Percentiles rank a stretch among this genome's conserved stretches.
These are phyloP conservation scores for Coregonus suidteri DNA, from an alignment of 2,797 vertebrate genomes.

Conservation along the genomic window DNA sequence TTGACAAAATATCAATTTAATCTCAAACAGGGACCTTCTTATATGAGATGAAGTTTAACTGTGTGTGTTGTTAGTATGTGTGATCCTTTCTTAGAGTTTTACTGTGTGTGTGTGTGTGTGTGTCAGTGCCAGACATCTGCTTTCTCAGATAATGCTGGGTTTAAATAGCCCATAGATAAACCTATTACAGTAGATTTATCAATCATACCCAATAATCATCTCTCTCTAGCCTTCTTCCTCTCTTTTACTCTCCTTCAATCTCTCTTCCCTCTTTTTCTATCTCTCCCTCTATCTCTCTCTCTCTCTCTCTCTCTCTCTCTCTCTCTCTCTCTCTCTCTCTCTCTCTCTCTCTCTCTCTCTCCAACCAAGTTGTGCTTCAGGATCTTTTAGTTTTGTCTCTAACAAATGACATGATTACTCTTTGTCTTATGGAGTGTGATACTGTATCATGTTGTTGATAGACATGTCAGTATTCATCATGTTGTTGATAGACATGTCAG, in stretches of 20 bases:
- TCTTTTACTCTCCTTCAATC: background rate
- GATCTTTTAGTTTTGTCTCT: background rate
- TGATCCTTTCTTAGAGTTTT: background rate
- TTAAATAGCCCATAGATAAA: slow-evolving; percentile 28
- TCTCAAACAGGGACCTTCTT: background rate
- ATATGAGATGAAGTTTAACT: background rate
- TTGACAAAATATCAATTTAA: background rate
- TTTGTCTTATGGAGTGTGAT: background rate
- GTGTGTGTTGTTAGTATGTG: slow-evolving; percentile 2
- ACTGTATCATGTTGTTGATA: background rate
- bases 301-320: background rate
- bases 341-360: background rate
- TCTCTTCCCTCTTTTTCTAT: slow-evolving; percentile 17
- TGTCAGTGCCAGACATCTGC: slow-evolving; percentile 11
- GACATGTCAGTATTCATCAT: background rate
- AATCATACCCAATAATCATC: slow-evolving; percentile 28
- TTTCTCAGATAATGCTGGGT: slow-evolving; percentile 23
- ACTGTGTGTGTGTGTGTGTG: slow-evolving; percentile 8
- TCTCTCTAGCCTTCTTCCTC: background rate
- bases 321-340: slow-evolving; percentile 15
- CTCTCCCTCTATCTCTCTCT: background rate
- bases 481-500: background rate
- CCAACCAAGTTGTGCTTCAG: background rate
- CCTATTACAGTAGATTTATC: slow-evolving; percentile 14
- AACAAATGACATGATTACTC: background rate